Conservation (phyloP, 2,888 invertebrate genomes). For the Chrysolina oricalcia region DNA sequence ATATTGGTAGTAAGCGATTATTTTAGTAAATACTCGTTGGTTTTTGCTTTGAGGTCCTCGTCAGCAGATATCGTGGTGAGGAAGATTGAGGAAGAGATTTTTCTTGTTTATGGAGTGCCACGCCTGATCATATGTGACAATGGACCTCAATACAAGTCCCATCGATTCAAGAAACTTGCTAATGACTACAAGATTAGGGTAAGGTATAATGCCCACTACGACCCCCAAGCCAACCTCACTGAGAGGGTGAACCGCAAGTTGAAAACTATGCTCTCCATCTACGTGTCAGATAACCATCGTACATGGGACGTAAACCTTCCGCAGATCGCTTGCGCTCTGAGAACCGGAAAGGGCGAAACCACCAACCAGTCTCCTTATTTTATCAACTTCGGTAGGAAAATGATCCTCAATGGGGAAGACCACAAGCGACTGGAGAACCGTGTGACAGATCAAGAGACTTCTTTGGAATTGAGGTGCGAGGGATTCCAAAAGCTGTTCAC, state of each 20-base stretch:
- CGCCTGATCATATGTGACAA: slow-evolving; percentile 45
- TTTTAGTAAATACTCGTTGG: too few relatives aligned
- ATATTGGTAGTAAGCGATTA: too few relatives aligned
- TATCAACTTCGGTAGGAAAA: slow-evolving; percentile 34
- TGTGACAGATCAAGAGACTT: neutral
- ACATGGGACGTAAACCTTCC: slow-evolving; percentile 38
- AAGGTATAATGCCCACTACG: slow-evolving; percentile 37
- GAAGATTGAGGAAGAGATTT: slow-evolving; percentile 39
- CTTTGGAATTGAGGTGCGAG: neutral
- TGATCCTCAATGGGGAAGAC: slow-evolving; percentile 14
- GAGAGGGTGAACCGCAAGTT: slow-evolving; percentile 35
- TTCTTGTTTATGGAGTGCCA: too few relatives aligned
- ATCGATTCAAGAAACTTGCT: slow-evolving; percentile 29
- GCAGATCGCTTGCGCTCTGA: slow-evolving; percentile 29
- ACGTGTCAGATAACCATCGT: slow-evolving; percentile 41
- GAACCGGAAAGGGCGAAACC: slow-evolving; percentile 29
- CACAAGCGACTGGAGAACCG: neutral
- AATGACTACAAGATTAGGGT: slow-evolving; percentile 23
- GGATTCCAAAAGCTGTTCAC: neutral
- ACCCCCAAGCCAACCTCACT: slow-evolving; percentile 38
- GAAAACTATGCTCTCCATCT: slow-evolving; percentile 24
- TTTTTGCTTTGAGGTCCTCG: too few relatives aligned
- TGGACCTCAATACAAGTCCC: slow-evolving; percentile 41
- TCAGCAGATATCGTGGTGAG: slow-evolving; percentile 26
- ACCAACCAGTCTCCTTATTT: slow-evolving; percentile 27